Evolutionary conservation across 2,797 vertebrate species (phyloP), one percentile per base, ranked within the genome.

Genomic region (Huso huso): DNA sequence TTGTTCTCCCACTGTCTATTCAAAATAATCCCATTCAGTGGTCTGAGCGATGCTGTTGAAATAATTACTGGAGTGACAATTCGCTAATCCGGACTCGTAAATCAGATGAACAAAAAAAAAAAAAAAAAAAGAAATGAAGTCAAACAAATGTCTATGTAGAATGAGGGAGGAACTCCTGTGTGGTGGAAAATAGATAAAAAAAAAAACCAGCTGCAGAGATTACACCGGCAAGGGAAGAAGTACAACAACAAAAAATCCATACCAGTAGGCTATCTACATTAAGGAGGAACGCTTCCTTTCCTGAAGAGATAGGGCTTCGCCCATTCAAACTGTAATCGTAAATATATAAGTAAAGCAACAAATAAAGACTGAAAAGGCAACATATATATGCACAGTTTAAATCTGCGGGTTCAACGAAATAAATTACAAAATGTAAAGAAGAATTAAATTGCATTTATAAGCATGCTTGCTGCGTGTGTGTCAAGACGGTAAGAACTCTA

Each of bases 101-200:
- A 53, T 59, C 73, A 67, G 64, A 61, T 72, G 67, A 65, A 71
- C 65, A 70, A 61, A 0, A 48, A 48, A 52, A 66, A 48, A 65
- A 61, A 69, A 48, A 65, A 61, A 69, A 65, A 68, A 62, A 18
- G 63, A 70, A 65, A 72, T 69, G 62, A 71, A 67, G 66, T 67
- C 49, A 63, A 63, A 62, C 53, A 72, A 72, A 49, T 72, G 60
- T 55, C 48, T 69, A 74, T 67, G 74, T 66, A 69, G 73, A 72
- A 62, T 69, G 78, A 82, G 80, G 87, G 88, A 87, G 89, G 88
- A 81, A 83, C 85, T 70, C 81, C 71, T 68, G 65, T 73, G 72
- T 74, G 67, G 69, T 72, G 76, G 72, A 70, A 74, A 79, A 79
- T 64, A 71, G 81, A 89, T 88, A 83, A 80, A 86, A 81, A 37